Evolutionary conservation across 2,888 invertebrate species (phyloP), one percentile per base, ranked within the genome.

Genomic region (Erebia aethiops): DNA sequence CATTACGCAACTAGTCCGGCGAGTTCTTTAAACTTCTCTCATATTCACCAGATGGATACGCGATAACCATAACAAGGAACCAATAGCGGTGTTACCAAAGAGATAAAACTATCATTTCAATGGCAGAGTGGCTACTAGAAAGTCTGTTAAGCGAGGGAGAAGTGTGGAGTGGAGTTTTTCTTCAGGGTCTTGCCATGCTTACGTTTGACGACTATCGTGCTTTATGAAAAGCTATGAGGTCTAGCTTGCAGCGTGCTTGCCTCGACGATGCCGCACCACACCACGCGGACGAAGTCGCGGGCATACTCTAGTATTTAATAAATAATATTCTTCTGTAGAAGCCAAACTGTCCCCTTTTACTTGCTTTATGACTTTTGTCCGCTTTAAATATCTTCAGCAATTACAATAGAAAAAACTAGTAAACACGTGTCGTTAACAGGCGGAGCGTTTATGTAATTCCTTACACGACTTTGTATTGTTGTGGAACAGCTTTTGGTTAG

Each of bases 401-500:
- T 66, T 68, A 68, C 54, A 56, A 26, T 69, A 66, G 54, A 72
- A 71, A 74, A 57, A 62, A 57, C 65, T 74, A 74, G 73, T 62
- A 82, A 85, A 83, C 79, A 74, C 82, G 83, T 87, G 87, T 86
- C 82, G 87, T 88, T 86, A 87, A 88, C 84, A 80, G 77, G 13
- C 79, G 70, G 76, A 77, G 77, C 77, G 81, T 85, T 90, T 90
- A 86, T 88, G 90, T 91, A 90, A 91, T 83, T 77, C 77, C 78
- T 78, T 82, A 82, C 82, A 79, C 83, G 78, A 84, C 87, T 89
- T 87, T 88, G 89, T 87, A 90, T 92, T 92, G 91, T 91, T 80
- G 82, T 79, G 77, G 81, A 84, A 84, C 88, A 88, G 89, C 88
- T 91, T 92, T 87, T 82, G 78, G 82, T 83, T 82, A 77, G 88